Evolutionary conservation across 2,113 vertebrate genomes (phyloP).

Genomic region (Amblyopsis rosae): DNA sequence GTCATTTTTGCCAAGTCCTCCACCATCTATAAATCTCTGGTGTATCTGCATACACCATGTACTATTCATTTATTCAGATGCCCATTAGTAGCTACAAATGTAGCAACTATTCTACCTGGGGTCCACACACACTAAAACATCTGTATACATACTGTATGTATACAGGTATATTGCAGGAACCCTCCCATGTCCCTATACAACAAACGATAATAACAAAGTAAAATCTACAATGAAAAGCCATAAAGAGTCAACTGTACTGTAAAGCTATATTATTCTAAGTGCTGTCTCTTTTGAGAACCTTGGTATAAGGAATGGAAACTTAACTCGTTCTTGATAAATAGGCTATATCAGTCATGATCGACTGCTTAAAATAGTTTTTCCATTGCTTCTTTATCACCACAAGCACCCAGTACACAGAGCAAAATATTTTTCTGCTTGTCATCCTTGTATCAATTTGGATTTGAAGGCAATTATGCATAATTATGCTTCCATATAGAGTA

Average conservation of each 20-base stretch:
- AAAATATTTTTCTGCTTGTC: slow-evolving; percentile 1
- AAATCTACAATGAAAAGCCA: no score
- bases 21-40: slow-evolving; percentile 81
- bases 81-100: no score
- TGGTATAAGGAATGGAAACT: not conserved
- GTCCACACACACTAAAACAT: no score
- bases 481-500: not conserved
- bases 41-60: slow-evolving; percentile 66
- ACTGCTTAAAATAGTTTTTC: slow-evolving; percentile 27
- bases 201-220: no score
- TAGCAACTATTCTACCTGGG: no score
- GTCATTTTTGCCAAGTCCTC: slow-evolving; percentile 82
- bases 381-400: slow-evolving; percentile 13
- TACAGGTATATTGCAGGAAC: no score
- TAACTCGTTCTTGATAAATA: not conserved
- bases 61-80: no score
- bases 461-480: not conserved
- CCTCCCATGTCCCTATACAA: no score
- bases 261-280: no score
- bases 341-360: slow-evolving; percentile 1
- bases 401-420: not conserved
- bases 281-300: no score
- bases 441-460: not conserved
- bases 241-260: no score
- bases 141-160: no score